Conservation (phyloP, 2,797 vertebrate species). For the Sylvia borin region DNA sequence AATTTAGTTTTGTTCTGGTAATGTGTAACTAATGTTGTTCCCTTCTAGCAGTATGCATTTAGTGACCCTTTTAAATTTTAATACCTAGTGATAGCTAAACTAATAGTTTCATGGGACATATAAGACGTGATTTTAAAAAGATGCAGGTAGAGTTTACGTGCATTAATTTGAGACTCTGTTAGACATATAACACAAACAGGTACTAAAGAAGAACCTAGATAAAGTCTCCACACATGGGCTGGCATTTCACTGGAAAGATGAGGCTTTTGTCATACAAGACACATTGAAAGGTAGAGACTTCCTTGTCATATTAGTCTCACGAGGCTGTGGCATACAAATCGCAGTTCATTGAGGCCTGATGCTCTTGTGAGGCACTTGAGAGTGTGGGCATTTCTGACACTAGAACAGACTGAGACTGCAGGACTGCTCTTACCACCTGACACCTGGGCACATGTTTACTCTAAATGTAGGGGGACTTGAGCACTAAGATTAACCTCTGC, state of each 20-base stretch:
- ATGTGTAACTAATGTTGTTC: constrained; percentile 74
- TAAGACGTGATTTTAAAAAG: constrained; percentile 11
- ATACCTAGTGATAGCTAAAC: constrained; percentile 59
- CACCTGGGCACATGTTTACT: neutral
- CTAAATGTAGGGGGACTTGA: neutral
- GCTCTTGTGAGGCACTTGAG: neutral
- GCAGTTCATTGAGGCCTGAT: neutral
- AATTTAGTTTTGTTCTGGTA: constrained; percentile 77
- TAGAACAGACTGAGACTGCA: neutral
- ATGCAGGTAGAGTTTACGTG: neutral
- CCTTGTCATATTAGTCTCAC: neutral
- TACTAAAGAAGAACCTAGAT: neutral
- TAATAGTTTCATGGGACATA: constrained; percentile 48
- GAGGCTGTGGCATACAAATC: neutral
- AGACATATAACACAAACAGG: neutral
- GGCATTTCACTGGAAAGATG: neutral
- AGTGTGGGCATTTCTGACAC: neutral
- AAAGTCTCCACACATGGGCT: neutral
- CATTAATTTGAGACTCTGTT: neutral
- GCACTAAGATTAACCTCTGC: neutral
- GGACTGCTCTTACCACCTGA: neutral
- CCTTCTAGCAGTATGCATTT: constrained; percentile 69
- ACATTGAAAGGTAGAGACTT: neutral
- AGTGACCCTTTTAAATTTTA: constrained; percentile 71
- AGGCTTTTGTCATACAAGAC: neutral